Evolutionary conservation across 2,113 vertebrate genomes (phyloP).

Genomic region (Eulemur macaco): DNA sequence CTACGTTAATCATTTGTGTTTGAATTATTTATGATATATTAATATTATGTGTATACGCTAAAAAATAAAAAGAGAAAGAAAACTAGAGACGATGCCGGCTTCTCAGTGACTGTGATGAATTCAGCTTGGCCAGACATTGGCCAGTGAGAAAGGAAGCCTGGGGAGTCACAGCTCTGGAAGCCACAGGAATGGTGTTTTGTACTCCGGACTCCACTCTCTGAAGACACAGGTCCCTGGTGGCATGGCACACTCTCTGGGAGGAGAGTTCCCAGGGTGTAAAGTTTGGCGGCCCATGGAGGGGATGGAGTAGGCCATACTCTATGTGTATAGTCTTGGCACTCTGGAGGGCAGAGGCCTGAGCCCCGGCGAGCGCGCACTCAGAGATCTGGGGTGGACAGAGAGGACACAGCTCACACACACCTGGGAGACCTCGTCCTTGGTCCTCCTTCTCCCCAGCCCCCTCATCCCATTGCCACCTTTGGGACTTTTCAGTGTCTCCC

Average conservation of each 20-base stretch:
- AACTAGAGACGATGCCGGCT: background rate
- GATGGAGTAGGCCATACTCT: background rate
- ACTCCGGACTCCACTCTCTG: background rate
- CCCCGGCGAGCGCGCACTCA: rapidly evolving
- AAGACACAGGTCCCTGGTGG: background rate
- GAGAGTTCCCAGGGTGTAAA: background rate
- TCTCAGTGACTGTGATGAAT: background rate
- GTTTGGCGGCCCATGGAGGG: background rate
- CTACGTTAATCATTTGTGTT: background rate
- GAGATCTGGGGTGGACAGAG: background rate
- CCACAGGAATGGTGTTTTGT: background rate
- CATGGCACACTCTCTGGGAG: background rate
- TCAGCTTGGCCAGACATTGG: background rate
- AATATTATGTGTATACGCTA: background rate
- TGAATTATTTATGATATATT: background rate
- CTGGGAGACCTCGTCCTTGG: background rate
- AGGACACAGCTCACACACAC: background rate
- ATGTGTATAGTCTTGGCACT: background rate
- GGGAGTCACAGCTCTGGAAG: background rate
- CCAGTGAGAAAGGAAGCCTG: too few relatives aligned
- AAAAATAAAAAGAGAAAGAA: background rate
- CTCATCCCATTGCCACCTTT: background rate
- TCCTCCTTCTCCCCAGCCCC: background rate
- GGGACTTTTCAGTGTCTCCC: background rate
- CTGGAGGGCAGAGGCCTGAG: background rate